Evolutionary conservation across 35 echinoderm and acorn worm species (phyloP).

Genomic region (Patiria miniata): DNA sequence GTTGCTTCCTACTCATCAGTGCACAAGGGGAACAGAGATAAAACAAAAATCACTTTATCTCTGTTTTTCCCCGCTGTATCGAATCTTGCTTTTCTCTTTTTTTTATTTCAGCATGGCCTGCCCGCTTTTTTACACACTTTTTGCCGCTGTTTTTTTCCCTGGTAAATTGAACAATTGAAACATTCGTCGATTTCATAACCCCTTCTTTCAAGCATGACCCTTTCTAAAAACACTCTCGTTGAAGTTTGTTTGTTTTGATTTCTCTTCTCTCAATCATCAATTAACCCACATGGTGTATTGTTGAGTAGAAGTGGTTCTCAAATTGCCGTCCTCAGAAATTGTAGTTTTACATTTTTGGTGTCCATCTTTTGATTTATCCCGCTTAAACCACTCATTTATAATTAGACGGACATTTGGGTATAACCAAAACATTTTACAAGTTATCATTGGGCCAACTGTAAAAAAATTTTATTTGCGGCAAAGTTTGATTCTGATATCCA

Average conservation of each 20-base stretch:
- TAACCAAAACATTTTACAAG: no score
- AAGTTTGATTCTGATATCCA: not conserved
- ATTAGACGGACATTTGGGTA: no score
- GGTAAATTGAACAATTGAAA: not conserved
- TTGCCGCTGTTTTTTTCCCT: slow-evolving; percentile 2
- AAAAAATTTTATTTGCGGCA: no score
- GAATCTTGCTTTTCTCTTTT: not conserved
- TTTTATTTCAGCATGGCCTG: slow-evolving; percentile 26
- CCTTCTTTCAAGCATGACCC: slow-evolving; percentile 6
- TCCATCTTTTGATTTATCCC: not conserved
- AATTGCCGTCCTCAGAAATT: no score
- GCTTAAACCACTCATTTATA: not conserved
- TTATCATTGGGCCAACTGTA: no score
- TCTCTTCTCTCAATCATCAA: slow-evolving; percentile 23
- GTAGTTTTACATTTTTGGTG: not conserved
- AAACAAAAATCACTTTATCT: not conserved
- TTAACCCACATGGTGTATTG: slow-evolving; percentile 8
- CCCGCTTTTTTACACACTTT: slow-evolving; percentile 18
- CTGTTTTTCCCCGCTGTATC: not conserved
- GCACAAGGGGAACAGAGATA: not conserved
- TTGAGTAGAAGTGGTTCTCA: slow-evolving; percentile 25
- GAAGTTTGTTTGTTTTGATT: slow-evolving; percentile 28
- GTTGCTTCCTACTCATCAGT: slow-evolving; percentile 8
- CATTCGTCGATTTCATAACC: slow-evolving; percentile 5
- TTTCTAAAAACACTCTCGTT: slow-evolving; percentile 25